Percentiles rank a stretch among this genome's conserved stretches.
Conservation (phyloP, 2,888 invertebrate species). For the Leucophenga maculata region DNA sequence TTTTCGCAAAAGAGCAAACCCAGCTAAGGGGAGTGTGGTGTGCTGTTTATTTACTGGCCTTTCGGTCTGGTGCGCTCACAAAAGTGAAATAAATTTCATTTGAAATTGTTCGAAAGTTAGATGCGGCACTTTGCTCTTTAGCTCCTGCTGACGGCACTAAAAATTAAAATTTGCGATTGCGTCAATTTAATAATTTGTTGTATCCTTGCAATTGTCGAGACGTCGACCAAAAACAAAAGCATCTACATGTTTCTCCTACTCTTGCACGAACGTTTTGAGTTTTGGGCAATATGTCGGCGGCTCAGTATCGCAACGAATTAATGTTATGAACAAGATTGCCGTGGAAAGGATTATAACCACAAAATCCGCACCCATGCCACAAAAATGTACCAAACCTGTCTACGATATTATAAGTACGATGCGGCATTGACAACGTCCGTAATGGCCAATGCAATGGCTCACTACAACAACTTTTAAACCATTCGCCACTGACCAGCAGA, state of each 20-base stretch:
- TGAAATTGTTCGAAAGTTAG: constrained; percentile 16
- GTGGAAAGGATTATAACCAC: constrained; percentile 20
- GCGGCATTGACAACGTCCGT: too few relatives aligned
- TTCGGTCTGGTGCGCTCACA: constrained; percentile 22
- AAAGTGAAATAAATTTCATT: constrained; percentile 25
- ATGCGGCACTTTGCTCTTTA: background rate
- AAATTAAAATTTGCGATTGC: background rate
- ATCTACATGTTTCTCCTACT: background rate
- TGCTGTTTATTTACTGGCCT: constrained; percentile 21
- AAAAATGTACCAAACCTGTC: background rate
- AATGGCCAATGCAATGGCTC: background rate
- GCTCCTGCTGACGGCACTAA: background rate
- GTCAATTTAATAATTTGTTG: constrained; percentile 24
- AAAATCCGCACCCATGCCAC: background rate
- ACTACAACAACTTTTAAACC: background rate
- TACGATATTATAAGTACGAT: constrained; percentile 5
- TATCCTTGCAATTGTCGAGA: background rate
- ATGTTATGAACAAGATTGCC: constrained; percentile 8
- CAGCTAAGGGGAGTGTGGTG: background rate
- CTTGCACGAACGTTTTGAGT: background rate
- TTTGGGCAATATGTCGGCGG: background rate
- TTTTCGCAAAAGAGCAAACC: constrained; percentile 9
- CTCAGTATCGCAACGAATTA: constrained; percentile 14
- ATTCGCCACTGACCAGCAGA: background rate
- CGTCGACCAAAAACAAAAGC: background rate